Percentiles rank a stretch among this genome's conserved stretches.
Evolutionary conservation across 2,113 vertebrate species (phyloP).

Genomic region (Laticauda colubrina): DNA sequence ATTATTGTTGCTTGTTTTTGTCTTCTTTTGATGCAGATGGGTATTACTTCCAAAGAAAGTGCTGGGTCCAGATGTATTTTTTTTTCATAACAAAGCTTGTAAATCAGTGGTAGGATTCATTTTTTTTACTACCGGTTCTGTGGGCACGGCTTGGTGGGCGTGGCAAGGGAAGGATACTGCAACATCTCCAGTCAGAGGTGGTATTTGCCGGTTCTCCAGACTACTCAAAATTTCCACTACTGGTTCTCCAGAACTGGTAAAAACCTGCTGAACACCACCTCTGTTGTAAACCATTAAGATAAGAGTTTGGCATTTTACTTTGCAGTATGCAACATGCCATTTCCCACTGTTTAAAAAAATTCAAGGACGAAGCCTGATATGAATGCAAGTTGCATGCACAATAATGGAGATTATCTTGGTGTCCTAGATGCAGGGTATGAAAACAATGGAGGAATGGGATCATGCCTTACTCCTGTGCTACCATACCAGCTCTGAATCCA

Average conservation of each 20-base stretch:
- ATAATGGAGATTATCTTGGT: not conserved
- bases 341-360: not conserved
- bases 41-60: not conserved
- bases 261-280: no score
- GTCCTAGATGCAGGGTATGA: not conserved
- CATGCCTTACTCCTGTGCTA: not conserved
- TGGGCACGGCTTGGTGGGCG: no score
- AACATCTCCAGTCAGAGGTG: no score
- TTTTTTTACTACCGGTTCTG: no score
- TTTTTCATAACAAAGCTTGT: not conserved
- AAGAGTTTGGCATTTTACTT: not conserved
- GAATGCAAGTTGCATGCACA: not conserved
- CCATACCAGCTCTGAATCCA: not conserved
- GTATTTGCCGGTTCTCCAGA: no score
- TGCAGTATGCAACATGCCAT: not conserved
- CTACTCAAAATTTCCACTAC: no score
- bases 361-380: not conserved
- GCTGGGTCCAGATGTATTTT: not conserved
- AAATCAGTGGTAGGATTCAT: not conserved
- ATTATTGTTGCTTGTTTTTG: not conserved
- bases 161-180: no score
- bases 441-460: not conserved
- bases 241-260: no score
- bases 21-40: not conserved
- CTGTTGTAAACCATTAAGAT: not conserved